Conservation (phyloP, 2,113 vertebrate species). For the Anser brachyrhynchus region DNA sequence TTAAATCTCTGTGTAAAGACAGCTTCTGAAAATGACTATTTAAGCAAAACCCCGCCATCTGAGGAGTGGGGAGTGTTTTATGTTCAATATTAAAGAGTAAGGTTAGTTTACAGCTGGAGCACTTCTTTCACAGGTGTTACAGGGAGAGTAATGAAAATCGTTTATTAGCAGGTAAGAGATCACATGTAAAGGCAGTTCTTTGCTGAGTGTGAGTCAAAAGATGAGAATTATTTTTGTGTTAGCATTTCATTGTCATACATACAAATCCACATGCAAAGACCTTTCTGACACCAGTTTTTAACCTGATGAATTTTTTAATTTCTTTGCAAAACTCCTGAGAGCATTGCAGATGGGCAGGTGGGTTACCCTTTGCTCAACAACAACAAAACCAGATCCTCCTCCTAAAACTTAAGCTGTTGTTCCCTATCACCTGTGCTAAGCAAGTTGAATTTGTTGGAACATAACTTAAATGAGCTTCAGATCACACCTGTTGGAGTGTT, state of each 20-base stretch:
- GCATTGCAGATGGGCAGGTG: accelerated
- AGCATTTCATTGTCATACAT: accelerated
- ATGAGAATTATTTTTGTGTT: accelerated
- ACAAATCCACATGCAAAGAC: not conserved
- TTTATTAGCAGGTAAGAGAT: no score
- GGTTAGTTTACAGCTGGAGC: accelerated
- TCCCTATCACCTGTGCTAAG: no score
- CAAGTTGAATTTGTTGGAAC: not conserved
- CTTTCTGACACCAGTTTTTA: not conserved
- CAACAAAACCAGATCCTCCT: not conserved
- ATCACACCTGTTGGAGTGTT: no score
- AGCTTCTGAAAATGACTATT: accelerated
- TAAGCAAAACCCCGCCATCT: accelerated
- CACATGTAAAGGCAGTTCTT: not conserved
- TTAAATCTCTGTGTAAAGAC: not conserved
- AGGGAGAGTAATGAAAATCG: accelerated
- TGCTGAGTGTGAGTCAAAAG: no score
- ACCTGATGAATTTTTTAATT: not conserved
- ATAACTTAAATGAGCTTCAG: no score
- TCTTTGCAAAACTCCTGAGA: not conserved
- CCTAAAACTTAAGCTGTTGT: not conserved
- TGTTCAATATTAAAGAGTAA: not conserved
- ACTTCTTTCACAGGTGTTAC: not conserved
- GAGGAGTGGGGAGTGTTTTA: accelerated
- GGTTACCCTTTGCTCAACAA: no score